A percentile compares a stretch with the other conserved stretches of the same genome.
These are phyloP conservation scores for Caranx melampygus DNA, from an alignment of 2,113 vertebrate genomes.

Conservation along the genomic window DNA sequence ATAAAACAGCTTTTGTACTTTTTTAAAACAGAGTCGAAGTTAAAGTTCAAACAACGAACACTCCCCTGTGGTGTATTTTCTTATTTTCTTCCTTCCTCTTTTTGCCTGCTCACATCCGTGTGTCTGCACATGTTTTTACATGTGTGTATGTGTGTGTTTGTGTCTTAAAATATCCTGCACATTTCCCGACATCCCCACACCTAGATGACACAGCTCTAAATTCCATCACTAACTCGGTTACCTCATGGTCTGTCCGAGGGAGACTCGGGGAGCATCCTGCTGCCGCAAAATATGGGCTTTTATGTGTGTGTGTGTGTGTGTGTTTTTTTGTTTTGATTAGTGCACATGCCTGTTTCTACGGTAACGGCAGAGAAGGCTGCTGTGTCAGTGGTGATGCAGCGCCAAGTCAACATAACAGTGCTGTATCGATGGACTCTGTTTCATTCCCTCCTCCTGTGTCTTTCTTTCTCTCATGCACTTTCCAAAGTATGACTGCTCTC, in stretches of 20 bases:
- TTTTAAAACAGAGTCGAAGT: not conserved
- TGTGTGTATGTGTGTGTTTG: conserved; percentile 31
- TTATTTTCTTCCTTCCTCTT: conserved; percentile 6
- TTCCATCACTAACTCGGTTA: conserved; percentile 72
- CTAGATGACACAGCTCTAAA: conserved; percentile 73
- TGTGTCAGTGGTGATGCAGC: conserved; percentile 55
- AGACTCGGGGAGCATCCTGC: conserved; percentile 60
- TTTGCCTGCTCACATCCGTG: conserved; percentile 18
- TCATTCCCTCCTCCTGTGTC: not conserved
- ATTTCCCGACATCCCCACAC: conserved; percentile 76
- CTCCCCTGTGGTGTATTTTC: not conserved
- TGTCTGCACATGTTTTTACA: conserved; percentile 31
- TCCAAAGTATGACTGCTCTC: conserved; percentile 8
- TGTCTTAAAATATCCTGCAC: conserved; percentile 61
- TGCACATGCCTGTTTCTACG: conserved; percentile 52
- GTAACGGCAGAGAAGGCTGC: conserved; percentile 51
- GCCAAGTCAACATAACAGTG: conserved; percentile 50
- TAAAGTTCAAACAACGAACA: conserved; percentile 6
- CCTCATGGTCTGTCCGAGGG: conserved; percentile 64
- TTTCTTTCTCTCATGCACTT: conserved; percentile 26
- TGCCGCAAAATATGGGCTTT: conserved; percentile 49
- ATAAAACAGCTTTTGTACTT: not conserved
- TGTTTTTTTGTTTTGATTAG: conserved; percentile 71
- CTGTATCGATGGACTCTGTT: conserved; percentile 31
- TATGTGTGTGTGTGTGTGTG: conserved; percentile 2